Evolutionary conservation across 1,140 invertebrate species (phyloP), one percentile per base, ranked within the genome.

Genomic region (Asobara japonica): DNA sequence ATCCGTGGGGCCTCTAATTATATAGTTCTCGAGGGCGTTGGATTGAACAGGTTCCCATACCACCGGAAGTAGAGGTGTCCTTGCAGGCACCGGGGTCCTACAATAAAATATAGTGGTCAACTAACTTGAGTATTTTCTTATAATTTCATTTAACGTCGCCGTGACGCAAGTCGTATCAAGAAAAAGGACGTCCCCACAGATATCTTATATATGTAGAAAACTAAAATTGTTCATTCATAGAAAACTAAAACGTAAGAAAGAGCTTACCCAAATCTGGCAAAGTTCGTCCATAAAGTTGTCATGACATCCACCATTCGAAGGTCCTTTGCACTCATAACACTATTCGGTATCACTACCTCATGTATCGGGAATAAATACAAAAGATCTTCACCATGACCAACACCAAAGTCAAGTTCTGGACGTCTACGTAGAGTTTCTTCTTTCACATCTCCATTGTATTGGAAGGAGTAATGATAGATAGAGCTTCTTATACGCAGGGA

Each of bases 331-430:
- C 78, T 89, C 11, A 89, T 79, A 13, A 76, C 74, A 0, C 78
- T 81, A 51, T 89, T 84, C 0, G 87, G 83, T 72, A 91, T 91
- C 1, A 91, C 75, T 60, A 88, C 84, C 61, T 89, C 86, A 0
- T 84, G 86, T 33, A 93, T 89, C 0, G 92, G 92, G 75, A 94
- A 94, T 1, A 93, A 77, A 78, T 93, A 93, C 77, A 92, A 91
- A 22, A 93, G 82, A 60, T 94, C 93, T 73, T 94, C 93, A 0
- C 91, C 92, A 79, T 94, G 92, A 48, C 90, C 91, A 0, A 93
- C 91, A 25, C 92, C 92, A 73, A 92, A 92, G 78, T 92, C 86
- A n/a, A 85, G 86, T 13, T 83, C 77, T 2, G 82, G 78, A 68
- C 90, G 91, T 0, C 92, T 91, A 66, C 93, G 93, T 61, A 92